phyloP scores from a whole-genome alignment of 2,888 invertebrate species.

The Xestoiulus laeticollis region DNA sequence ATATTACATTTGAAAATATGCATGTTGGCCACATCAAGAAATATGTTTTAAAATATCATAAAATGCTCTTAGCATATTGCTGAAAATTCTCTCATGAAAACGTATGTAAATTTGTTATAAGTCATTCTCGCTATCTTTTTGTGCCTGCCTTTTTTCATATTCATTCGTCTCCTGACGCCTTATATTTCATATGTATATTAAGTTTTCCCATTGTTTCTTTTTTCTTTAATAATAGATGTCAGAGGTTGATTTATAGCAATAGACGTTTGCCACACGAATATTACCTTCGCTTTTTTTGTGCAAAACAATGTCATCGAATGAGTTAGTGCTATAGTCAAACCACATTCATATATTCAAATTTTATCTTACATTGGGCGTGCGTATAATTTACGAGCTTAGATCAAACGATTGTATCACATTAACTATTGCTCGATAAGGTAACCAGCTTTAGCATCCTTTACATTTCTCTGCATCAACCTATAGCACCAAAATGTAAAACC shows the following conservation, averaged over 20 bases:
- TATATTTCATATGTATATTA: slow-evolving; percentile 37
- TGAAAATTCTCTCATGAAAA: background rate
- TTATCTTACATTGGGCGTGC: slow-evolving; percentile 21
- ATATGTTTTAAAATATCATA: background rate
- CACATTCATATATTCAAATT: background rate
- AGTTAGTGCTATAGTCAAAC: background rate
- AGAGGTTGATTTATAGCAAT: slow-evolving; percentile 13
- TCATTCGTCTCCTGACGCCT: slow-evolving; percentile 24
- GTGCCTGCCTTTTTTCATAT: background rate
- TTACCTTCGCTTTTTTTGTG: background rate
- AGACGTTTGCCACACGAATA: background rate
- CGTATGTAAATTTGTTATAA: background rate
- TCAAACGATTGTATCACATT: background rate
- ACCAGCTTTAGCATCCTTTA: background rate
- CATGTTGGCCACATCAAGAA: background rate
- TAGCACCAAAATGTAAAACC: too few relatives aligned
- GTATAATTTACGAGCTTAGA: background rate
- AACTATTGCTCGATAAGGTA: background rate
- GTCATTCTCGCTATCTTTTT: slow-evolving; percentile 13
- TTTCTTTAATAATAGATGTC: slow-evolving; percentile 32
- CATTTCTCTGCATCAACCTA: background rate
- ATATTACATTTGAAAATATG: background rate
- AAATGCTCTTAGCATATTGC: background rate
- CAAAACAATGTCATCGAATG: background rate
- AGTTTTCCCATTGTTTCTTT: slow-evolving; percentile 27